A percentile compares a stretch with the other conserved stretches of the same genome.
These are phyloP conservation scores for Scomber scombrus DNA, from an alignment of 2,113 vertebrate genomes.

Conservation along the genomic window DNA sequence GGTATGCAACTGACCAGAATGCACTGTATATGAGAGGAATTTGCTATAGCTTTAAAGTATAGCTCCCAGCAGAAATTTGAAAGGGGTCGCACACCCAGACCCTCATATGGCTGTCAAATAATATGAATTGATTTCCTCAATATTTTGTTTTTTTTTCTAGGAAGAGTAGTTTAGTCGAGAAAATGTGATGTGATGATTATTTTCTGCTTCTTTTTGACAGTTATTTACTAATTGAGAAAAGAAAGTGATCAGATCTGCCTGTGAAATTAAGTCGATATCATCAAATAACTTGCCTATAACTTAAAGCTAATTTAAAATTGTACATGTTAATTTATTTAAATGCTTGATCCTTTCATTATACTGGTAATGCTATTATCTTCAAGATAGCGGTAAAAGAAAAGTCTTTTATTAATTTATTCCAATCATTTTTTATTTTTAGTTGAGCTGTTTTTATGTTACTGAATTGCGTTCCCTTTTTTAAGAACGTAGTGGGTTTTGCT, in stretches of 20 bases:
- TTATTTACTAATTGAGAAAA: conserved; percentile 59
- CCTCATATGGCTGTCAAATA: conserved; percentile 43
- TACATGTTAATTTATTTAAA: conserved; percentile 87
- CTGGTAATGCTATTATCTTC: conserved; percentile 46
- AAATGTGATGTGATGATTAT: conserved; percentile 75
- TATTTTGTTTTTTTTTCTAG: conserved; percentile 63
- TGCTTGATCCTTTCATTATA: conserved; percentile 73
- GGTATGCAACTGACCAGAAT: conserved; percentile 76
- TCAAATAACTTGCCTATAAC: conserved; percentile 78
- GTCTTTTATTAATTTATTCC: conserved; percentile 79
- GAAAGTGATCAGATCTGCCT: conserved; percentile 74
- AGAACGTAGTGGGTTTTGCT: conserved; percentile 44
- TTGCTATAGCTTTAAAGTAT: conserved; percentile 37
- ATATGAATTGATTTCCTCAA: conserved; percentile 67
- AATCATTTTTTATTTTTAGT: conserved; percentile 56
- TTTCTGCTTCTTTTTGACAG: conserved; percentile 60
- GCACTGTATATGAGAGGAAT: conserved; percentile 76
- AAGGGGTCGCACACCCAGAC: conserved; percentile 34
- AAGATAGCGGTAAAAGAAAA: conserved; percentile 45
- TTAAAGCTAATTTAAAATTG: conserved; percentile 84
- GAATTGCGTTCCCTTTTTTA: conserved; percentile 53
- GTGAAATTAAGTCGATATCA: conserved; percentile 63
- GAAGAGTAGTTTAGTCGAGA: conserved; percentile 66
- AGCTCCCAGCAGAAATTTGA: conserved; percentile 48
- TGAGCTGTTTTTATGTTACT: conserved; percentile 69